phyloP scores from a whole-genome alignment of 1,140 invertebrate genomes.

The Drosophila melanogaster region Release_6_plus_ISO1_MT NT_037436.4:18977001-18977500 shows the following conservation, averaged over 20 bases:
- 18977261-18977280: conserved; percentile 39
- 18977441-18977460: conserved; percentile 25
- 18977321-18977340: conserved; percentile 56
- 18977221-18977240: conserved; percentile 33
- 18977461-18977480: conserved; percentile 75
- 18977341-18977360: conserved; percentile 24
- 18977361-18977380: neutral
- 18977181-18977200: conserved; percentile 35
- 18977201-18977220: conserved; percentile 32
- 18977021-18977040: neutral
- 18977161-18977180: conserved; percentile 19
- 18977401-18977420: conserved; percentile 55
- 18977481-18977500: conserved; percentile 80
- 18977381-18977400: conserved; percentile 4
- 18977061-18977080: conserved; percentile 45
- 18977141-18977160: conserved; percentile 16
- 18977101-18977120: conserved; percentile 38
- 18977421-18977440: conserved; percentile 36
- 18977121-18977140: conserved; percentile 45
- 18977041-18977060: conserved; percentile 3
- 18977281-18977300: conserved; percentile 22
- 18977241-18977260: conserved; percentile 30
- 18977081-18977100: conserved; percentile 63
- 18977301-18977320: conserved; percentile 12
- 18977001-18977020: conserved; percentile 9